Evolutionary conservation across 2,113 vertebrate genomes (phyloP), one percentile per base, ranked within the genome.

Genomic region (Saguinus imperator): DNA sequence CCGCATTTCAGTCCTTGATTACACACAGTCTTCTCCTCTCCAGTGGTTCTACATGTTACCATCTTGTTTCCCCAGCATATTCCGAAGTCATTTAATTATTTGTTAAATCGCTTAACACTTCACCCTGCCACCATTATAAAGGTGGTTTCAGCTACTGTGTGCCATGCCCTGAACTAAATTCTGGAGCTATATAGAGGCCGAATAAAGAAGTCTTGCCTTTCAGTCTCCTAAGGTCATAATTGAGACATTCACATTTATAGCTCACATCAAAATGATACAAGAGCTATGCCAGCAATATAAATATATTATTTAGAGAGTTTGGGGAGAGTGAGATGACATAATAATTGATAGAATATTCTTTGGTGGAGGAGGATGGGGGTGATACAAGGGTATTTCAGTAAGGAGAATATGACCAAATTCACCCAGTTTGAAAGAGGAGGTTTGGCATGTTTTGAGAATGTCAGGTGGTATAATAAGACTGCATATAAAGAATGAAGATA

Each of bases 21-120:
- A 88, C 61, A 55, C 9, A 91, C 27, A 57, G 16, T 58, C 40
- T 75, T 76, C 48, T 50, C 13, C 40, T 86, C 23, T 87, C n/a
- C 89, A 77, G 35, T 75, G 88, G 23, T 81, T 93, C 77, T 43
- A 37, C 3, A 29, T 79, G 29, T 77, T 61, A 17, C 21, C 4
- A 11, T 96, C n/a, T 79, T 92, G 20, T 84, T 94, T 83, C 8
- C 29, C n/a, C 32, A 92, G 85, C 45, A 94, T 32, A 81, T 37
- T 84, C n/a, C 12, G 79, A 55, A 95, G 37, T 84, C 48, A 96
- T 55, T 87, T 70, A 75, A 87, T 84, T 93, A 8, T 40, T 61
- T 70, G 64, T 81, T 45, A 80, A 84, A 20, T 66, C 55, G n/a
- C 45, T 20, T 25, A 52, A 45, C 14, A 37, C 3, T 48, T 80